Base-by-base conservation (phyloP, 2,113 vertebrate species). In the Indri indri region DNA sequence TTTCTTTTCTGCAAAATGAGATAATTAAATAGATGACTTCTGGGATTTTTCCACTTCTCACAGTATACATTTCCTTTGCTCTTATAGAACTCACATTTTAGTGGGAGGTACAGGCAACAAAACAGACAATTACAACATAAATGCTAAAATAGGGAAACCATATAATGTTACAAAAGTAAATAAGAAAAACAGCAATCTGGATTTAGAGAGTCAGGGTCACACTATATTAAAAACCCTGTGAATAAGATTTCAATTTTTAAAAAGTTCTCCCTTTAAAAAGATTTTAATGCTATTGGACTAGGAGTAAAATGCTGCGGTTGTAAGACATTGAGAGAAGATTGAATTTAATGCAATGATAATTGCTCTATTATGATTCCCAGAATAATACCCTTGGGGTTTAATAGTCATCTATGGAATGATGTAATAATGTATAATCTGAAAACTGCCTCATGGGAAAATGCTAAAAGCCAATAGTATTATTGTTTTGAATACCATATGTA, bases 351-450 rank as follows among this genome's bases (percentile, higher is more conserved):
- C 23, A 88, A 10, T 20, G 22, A 27, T 70, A 82, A 90, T 68
- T 8, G 25, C 34, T 70, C 27, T 70, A 8, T 94, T 93, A 14
- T 76, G 37, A 68, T 42, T 85, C 30, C n/a, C 66, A 8, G 52
- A 97, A 85, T 85, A 92, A 59, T 42, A 70, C 18, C 22, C 7
- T 77, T 30, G 45, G 16, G 54, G 25, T 34, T n/a, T 82, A 92
- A 61, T 79, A 80, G 59, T 73, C 47, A 70, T 70, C 27, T 90
- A n/a, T 66, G 42, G 66, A 96, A 50, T 96, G 30, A 88, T 77
- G 8, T 27, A 88, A 61, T 84, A 83, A 85, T 45, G 4, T 59
- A 32, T 82, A 85, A 91, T 88, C 27, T 66, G n/a, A 96, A 97
- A 96, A 70, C 8, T 86, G 32, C 59, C 45, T 82, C 25, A n/a